Evolutionary conservation across 2,888 invertebrate genomes (phyloP), one percentile per base, ranked within the genome.

Genomic region (Volucella inflata): DNA sequence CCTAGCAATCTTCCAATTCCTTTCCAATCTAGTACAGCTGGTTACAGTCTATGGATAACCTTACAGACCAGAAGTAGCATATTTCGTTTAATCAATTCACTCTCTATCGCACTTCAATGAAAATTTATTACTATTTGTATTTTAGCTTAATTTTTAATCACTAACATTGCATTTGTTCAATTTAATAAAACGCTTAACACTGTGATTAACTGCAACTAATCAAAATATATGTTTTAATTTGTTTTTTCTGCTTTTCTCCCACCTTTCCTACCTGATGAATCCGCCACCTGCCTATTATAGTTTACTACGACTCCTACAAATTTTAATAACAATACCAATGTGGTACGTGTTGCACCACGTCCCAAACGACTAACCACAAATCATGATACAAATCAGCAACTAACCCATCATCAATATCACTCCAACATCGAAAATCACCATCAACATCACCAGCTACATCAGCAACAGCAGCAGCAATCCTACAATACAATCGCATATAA

Each of bases 301-400:
- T 91, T 91, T 89, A 90, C 90, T 91, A 90, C 91, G 90, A 91
- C 91, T 89, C 91, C 93, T 93, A 93, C 93, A 93, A 89, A 93
- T 94, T 91, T 94, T 93, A 91, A 92, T 93, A 91, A 93, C 94
- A 94, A 95, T 95, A 93, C 89, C 93, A 92, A 93, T 94, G 88
- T 92, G 94, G 88, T 91, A 89, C 91, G 91, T 90, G 90, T 91
- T 89, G 90, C 91, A 87, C 92, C 92, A 90, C 91, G 91, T 89
- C 90, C 91, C 89, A 92, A 92, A 90, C 89, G 91, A 91, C 90
- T 91, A 87, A 87, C 87, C 70, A 53, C 87, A 75, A 78, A 81
- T 79, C 87, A 87, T 87, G 87, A 87, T 78, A 87, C 76, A 72
- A 78, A 87, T 50, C 88, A 80, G 62, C 87, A 88, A 75, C 85